Percentiles rank a stretch among this genome's conserved stretches.
Evolutionary conservation across 2,113 vertebrate species (phyloP).

Genomic region (Cyanoramphus novaezelandiae): DNA sequence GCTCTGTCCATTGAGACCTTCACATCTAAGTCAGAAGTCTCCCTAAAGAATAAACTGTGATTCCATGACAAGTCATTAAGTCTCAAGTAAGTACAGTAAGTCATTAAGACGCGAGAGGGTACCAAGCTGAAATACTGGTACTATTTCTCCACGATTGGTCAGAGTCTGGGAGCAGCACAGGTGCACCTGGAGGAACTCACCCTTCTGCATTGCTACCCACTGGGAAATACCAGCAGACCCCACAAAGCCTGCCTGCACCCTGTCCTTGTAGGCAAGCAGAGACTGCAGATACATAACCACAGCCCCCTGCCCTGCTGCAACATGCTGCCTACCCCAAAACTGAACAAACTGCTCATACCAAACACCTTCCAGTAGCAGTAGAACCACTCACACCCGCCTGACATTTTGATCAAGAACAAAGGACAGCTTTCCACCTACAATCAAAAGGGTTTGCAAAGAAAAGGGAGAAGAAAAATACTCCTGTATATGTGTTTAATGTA

Average conservation of each 20-base stretch:
- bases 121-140: neutral
- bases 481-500: neutral
- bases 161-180: neutral
- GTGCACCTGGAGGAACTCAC: neutral
- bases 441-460: neutral
- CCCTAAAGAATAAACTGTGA: neutral
- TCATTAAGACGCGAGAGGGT: fast-evolving
- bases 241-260: fast-evolving
- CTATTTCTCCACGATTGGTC: neutral
- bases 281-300: neutral
- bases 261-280: neutral
- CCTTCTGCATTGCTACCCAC: neutral
- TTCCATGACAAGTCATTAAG: neutral
- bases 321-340: neutral
- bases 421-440: neutral
- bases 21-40: neutral
- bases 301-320: too few relatives aligned
- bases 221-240: fast-evolving
- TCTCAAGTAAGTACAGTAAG: neutral
- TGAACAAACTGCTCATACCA: neutral
- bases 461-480: neutral
- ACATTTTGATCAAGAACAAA: neutral
- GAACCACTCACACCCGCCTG: neutral
- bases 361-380: neutral
- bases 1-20: neutral